These are phyloP conservation scores for Alviniconcha strummeri DNA, from an alignment of 2,888 invertebrate species.

Conservation along the genomic window DNA sequence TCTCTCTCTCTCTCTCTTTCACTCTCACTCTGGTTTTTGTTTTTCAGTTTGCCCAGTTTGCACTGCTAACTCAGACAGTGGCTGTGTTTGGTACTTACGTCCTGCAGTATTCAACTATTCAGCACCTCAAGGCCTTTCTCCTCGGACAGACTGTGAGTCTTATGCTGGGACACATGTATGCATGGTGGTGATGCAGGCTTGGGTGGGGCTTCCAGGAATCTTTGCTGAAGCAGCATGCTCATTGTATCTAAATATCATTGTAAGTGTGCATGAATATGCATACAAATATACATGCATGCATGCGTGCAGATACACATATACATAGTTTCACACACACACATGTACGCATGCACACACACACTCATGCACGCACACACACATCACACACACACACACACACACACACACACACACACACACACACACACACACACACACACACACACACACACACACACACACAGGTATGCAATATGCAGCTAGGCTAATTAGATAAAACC, in stretches of 20 bases:
- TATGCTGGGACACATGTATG: background rate
- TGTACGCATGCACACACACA: no score
- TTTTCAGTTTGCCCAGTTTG: conserved; percentile 90
- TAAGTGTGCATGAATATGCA: no score
- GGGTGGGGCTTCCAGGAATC: no score
- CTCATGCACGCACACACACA: background rate
- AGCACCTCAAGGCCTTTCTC: conserved; percentile 72
- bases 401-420: background rate
- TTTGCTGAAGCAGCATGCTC: no score
- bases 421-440: background rate
- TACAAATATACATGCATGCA: no score
- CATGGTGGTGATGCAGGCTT: no score
- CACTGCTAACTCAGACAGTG: conserved; percentile 84
- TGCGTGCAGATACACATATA: no score
- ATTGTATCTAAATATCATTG: no score
- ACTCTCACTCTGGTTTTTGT: conserved; percentile 51
- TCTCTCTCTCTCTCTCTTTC: no score
- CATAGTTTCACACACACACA: no score
- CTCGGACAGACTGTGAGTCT: conserved; percentile 74
- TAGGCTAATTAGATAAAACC: no score
- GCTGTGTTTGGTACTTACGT: conserved; percentile 83
- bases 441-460: background rate
- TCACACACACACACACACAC: background rate
- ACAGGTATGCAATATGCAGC: background rate
- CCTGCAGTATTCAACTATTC: conserved; percentile 72